Evolutionary conservation across 2,113 vertebrate genomes (phyloP).

Genomic region (Psammodynastes pulverulentus): DNA sequence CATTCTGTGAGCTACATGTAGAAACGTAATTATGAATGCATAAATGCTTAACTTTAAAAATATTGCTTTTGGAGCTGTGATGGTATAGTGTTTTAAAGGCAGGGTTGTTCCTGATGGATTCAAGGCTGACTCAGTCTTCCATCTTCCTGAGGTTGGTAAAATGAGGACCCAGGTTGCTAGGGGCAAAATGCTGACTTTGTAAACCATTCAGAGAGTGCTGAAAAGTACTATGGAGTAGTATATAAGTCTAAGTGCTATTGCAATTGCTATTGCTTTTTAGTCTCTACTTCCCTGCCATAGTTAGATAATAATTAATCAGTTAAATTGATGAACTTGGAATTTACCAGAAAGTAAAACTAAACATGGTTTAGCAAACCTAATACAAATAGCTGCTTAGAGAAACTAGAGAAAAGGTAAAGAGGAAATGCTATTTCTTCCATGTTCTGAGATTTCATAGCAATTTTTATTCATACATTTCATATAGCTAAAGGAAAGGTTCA

Average conservation of each 20-base stretch:
- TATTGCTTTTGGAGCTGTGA: conserved; percentile 10
- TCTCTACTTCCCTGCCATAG: conserved; percentile 43
- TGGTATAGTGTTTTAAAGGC: not conserved
- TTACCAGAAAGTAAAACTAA: conserved; percentile 30
- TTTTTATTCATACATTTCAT: not conserved
- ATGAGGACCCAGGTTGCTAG: not conserved
- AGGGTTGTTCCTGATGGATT: not conserved
- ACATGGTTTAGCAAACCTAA: conserved; percentile 41
- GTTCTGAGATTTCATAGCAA: conserved; percentile 6
- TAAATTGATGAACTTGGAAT: conserved; percentile 21
- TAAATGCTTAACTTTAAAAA: not conserved
- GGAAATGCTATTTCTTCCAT: not conserved
- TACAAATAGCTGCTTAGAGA: conserved; percentile 51
- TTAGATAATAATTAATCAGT: conserved; percentile 57
- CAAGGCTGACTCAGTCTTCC: not conserved
- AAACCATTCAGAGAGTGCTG: not conserved
- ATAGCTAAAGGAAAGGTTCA: conserved; percentile 15
- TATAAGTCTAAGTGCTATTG: not conserved
- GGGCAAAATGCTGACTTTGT: not conserved
- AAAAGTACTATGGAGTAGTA: not conserved
- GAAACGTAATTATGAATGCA: not conserved
- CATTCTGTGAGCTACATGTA: not conserved
- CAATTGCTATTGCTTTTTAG: conserved; percentile 12
- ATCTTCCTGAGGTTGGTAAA: not conserved
- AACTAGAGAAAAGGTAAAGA: conserved; percentile 20